These are phyloP conservation scores for Standfussiana lucernea DNA, from an alignment of 2,888 invertebrate genomes.

Conservation along the genomic window DNA sequence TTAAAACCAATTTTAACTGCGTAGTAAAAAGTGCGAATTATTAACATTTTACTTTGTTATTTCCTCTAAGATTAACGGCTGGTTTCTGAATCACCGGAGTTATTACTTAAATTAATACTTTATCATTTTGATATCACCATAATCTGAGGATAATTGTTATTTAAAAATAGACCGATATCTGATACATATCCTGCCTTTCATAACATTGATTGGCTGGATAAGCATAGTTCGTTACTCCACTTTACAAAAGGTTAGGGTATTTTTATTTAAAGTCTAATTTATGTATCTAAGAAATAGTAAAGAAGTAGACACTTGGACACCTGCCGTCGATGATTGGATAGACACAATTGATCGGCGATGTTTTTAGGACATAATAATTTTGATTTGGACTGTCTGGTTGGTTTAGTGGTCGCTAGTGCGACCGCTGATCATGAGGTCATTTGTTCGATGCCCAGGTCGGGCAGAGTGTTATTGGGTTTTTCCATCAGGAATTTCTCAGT, in stretches of 20 bases:
- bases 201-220: conserved; percentile 22
- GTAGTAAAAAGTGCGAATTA: conserved; percentile 33
- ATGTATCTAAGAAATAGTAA: too few relatives aligned
- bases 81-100: conserved; percentile 35
- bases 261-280: not conserved
- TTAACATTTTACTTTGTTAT: conserved; percentile 10
- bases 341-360: not conserved
- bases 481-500: too few relatives aligned
- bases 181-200: not conserved
- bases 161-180: conserved; percentile 16
- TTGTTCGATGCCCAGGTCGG: too few relatives aligned
- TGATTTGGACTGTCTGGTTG: too few relatives aligned
- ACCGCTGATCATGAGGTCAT: too few relatives aligned
- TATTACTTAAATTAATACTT: conserved; percentile 27
- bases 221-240: conserved; percentile 18
- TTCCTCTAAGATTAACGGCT: conserved; percentile 34
- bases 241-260: conserved; percentile 7
- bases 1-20: conserved; percentile 45
- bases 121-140: conserved; percentile 21
- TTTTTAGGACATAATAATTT: not conserved
- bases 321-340: not conserved
- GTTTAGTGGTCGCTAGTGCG: too few relatives aligned
- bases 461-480: too few relatives aligned
- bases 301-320: not conserved
- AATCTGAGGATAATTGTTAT: conserved; percentile 47